Conservation (phyloP, 2,888 invertebrate species). For the Teinopalpus imperialis region DNA sequence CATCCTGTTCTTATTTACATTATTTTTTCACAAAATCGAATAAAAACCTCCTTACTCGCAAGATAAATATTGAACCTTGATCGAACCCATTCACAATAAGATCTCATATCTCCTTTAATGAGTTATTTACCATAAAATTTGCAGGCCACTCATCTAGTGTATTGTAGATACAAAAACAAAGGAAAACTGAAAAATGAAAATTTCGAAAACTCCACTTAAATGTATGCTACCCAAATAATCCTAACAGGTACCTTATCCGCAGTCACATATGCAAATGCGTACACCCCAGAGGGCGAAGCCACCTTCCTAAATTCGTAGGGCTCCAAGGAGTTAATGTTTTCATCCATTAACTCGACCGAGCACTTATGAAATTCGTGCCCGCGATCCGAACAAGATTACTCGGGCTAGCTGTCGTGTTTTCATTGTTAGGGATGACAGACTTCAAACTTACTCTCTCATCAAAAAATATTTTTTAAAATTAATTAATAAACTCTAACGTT, state of each 20-base stretch:
- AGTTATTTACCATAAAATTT: no score
- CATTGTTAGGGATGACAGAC: conserved; percentile 30
- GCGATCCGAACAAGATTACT: conserved; percentile 75
- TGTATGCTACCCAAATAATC: conserved; percentile 9
- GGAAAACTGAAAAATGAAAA: background rate
- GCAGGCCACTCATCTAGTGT: no score
- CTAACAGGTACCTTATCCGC: conserved; percentile 28
- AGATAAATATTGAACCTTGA: no score
- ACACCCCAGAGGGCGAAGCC: conserved; percentile 38
- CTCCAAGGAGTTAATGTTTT: conserved; percentile 73
- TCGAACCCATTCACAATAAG: no score
- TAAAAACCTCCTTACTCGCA: no score
- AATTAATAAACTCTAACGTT: no score
- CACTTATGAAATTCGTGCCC: conserved; percentile 78
- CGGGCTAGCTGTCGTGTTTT: conserved; percentile 65
- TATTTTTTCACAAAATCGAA: no score
- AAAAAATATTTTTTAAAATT: no score
- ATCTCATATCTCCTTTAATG: no score
- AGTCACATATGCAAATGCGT: conserved; percentile 60
- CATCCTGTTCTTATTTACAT: no score
- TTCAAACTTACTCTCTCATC: no score
- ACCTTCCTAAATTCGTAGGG: conserved; percentile 44
- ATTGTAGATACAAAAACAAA: no score
- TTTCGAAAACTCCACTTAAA: conserved; percentile 1
- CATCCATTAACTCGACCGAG: conserved; percentile 73